Percentiles rank a stretch among this genome's conserved stretches.
Conservation (phyloP, 2,797 vertebrate genomes). For the Molossus alvarezi region DNA sequence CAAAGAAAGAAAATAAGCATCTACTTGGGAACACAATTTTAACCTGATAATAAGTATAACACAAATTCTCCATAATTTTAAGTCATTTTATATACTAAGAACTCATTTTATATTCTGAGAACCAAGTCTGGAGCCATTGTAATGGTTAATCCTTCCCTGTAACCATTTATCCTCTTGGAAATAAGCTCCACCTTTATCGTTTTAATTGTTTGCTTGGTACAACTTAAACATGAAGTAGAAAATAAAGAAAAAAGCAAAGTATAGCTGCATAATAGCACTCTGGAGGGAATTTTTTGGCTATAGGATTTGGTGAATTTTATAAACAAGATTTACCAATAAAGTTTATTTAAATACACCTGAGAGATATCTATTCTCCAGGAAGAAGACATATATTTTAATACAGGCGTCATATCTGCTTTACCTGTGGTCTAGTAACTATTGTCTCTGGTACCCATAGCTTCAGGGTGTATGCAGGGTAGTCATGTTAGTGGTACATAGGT, state of each 20-base stretch:
- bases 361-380: not conserved
- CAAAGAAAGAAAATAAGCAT: conserved; percentile 76
- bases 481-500: fast-evolving
- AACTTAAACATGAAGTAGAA: conserved; percentile 3
- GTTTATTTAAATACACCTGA: not conserved
- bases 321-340: not conserved
- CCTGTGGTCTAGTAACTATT: not conserved
- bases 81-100: conserved; percentile 66
- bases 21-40: conserved; percentile 70
- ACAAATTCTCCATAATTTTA: conserved; percentile 62
- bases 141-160: conserved; percentile 45
- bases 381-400: not conserved
- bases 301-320: not conserved
- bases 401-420: not conserved
- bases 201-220: conserved; percentile 54
- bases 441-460: not conserved
- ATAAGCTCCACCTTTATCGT: conserved; percentile 33
- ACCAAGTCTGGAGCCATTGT: not conserved
- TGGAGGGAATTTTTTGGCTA: not conserved
- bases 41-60: conserved; percentile 63
- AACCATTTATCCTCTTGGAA: conserved; percentile 55
- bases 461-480: fast-evolving
- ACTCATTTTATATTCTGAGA: conserved; percentile 64
- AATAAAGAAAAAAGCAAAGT: not conserved
- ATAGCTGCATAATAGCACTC: not conserved